Base-by-base conservation (phyloP, 2,888 invertebrate species). In the Lucinisca nassula region DNA sequence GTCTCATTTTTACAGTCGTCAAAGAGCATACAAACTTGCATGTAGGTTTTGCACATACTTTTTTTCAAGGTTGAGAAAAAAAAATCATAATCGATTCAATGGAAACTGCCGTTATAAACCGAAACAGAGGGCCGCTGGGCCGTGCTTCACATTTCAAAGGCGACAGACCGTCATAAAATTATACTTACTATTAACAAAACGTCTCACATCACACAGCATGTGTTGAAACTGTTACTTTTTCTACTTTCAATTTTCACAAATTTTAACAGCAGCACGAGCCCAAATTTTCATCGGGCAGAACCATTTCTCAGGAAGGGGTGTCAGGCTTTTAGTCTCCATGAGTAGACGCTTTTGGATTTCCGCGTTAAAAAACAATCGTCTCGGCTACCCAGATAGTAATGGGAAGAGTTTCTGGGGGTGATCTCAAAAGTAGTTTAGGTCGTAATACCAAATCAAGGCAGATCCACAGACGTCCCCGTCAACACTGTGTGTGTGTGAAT, bases 271-370 rank as follows among this genome's bases (percentile, higher is more conserved):
- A 17, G 67, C 67, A 67, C 35, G 67, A 85, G 85, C 85, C 85
- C 85, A 40, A 73, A 85, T 85, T 85, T 85, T 85, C 85, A 81
- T 80, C 80, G 61, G 85, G 76, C 76, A 45, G 30, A 40, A 37
- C 81, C 85, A 80, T 77, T 85, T 35, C 17, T 35, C 12, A 12
- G 32, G 17, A 67, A 67, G 67, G 67, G 58, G 58, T 27, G 58
- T n/a, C n/a, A n/a, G n/a, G n/a, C n/a, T n/a, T n/a, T n/a, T n/a
- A n/a, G n/a, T n/a, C n/a, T n/a, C n/a, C n/a, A n/a, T n/a, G n/a
- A n/a, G n/a, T n/a, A n/a, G n/a, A n/a, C n/a, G n/a, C n/a, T n/a
- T n/a, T n/a, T n/a, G n/a, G n/a, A n/a, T n/a, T n/a, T n/a, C n/a
- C n/a, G n/a, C n/a, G n/a, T n/a, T n/a, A n/a, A n/a, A n/a, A n/a